Evolutionary conservation across 2,888 invertebrate species (phyloP).

Genomic region (Sinopyrophorus schimmeli): DNA sequence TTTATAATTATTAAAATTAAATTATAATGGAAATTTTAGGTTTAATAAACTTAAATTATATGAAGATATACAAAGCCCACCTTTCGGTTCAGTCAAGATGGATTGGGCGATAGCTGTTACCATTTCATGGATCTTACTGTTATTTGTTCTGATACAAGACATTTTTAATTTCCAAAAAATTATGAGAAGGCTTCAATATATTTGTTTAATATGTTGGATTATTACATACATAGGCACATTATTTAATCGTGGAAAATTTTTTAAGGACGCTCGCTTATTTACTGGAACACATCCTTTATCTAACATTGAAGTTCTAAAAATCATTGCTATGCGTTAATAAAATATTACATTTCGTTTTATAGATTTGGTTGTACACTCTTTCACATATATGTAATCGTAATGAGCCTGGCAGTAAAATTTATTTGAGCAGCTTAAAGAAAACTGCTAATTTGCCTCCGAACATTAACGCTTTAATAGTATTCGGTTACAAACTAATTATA

Average conservation of each 20-base stretch:
- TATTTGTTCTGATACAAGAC: conserved; percentile 4
- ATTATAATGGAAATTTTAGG: too few species aligned
- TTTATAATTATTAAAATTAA: conserved; percentile 1
- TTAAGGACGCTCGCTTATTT: background rate
- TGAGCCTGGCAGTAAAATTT: conserved; percentile 4
- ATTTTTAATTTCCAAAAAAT: conserved; percentile 8
- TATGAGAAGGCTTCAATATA: background rate
- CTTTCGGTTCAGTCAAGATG: background rate
- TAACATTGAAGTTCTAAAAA: background rate
- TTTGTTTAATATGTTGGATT: background rate
- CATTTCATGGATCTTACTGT: conserved; percentile 2
- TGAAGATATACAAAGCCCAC: background rate
- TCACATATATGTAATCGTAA: conserved; percentile 1
- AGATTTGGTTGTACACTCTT: conserved; percentile 13
- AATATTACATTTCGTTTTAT: background rate
- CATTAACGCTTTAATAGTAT: conserved; percentile 7
- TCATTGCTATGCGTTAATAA: background rate
- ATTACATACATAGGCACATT: background rate
- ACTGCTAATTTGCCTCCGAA: background rate
- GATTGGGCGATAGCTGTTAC: conserved; percentile 4
- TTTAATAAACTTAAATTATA: conserved; percentile 3
- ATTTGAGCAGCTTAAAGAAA: background rate
- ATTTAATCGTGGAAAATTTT: background rate
- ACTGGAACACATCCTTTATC: background rate
- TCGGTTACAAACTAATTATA: conserved; percentile 1